A percentile compares a stretch with the other conserved stretches of the same genome.
These are phyloP conservation scores for Catagonus wagneri DNA, from an alignment of 2,113 vertebrate genomes.

Conservation along the genomic window DNA sequence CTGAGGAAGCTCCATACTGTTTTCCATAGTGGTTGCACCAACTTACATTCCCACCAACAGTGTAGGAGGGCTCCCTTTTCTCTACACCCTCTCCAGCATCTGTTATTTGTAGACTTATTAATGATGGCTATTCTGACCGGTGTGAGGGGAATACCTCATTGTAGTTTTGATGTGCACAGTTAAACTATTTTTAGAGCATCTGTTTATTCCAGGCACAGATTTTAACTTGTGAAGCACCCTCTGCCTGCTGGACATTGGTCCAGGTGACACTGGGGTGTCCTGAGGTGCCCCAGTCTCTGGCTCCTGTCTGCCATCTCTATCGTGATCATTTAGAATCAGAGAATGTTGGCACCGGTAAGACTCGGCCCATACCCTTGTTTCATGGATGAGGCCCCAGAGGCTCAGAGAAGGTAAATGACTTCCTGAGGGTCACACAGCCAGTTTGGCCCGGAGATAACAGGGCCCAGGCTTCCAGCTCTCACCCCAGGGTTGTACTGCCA, in stretches of 20 bases:
- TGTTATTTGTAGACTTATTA: too few relatives aligned
- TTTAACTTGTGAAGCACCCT: background rate
- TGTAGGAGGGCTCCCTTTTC: too few relatives aligned
- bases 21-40: too few relatives aligned
- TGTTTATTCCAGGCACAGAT: background rate
- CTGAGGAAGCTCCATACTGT: too few relatives aligned
- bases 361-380: background rate
- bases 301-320: background rate
- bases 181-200: background rate
- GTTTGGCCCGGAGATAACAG: background rate
- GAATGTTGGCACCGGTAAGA: background rate
- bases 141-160: too few relatives aligned
- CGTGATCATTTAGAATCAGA: conserved; percentile 16
- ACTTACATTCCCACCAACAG: too few relatives aligned
- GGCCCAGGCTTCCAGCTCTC: background rate
- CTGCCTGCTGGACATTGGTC: background rate
- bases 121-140: too few relatives aligned
- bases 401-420: background rate
- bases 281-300: background rate
- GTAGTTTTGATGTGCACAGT: too few relatives aligned
- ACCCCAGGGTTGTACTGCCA: background rate
- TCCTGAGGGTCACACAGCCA: background rate
- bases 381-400: background rate
- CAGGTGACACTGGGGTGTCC: background rate
- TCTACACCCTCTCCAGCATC: too few relatives aligned